phyloP scores from a whole-genome alignment of 1,140 invertebrate genomes.

The Aphaenogaster ashmeadi region DNA sequence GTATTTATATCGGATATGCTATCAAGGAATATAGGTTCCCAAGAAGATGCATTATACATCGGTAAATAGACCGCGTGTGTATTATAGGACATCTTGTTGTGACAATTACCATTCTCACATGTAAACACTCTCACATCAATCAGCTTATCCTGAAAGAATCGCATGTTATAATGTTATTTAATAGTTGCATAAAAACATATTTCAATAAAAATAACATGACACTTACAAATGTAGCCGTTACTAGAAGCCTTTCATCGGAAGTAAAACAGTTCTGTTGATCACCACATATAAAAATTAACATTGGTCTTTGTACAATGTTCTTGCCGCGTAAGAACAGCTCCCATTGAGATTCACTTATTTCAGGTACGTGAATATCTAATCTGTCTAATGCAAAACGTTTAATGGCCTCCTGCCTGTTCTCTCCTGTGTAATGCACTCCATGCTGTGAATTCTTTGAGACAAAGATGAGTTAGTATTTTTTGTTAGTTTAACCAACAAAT shows the following conservation, averaged over 20 bases:
- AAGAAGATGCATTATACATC: slow-evolving; percentile 44
- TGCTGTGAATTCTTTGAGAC: slow-evolving; percentile 78
- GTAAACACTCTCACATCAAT: slow-evolving; percentile 73
- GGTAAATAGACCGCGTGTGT: slow-evolving; percentile 75
- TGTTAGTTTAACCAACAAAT: not conserved
- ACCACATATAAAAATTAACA: slow-evolving; percentile 86
- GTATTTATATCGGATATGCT: slow-evolving; percentile 85
- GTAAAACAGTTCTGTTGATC: slow-evolving; percentile 88
- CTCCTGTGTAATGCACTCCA: slow-evolving; percentile 83
- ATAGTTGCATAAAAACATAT: slow-evolving; percentile 16
- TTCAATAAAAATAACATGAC: slow-evolving; percentile 45
- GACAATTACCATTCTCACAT: slow-evolving; percentile 70
- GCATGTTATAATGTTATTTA: slow-evolving; percentile 20
- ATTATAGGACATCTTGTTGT: slow-evolving; percentile 63
- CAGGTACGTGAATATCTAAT: slow-evolving; percentile 80
- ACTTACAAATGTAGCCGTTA: slow-evolving; percentile 90
- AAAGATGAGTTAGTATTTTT: slow-evolving; percentile 44
- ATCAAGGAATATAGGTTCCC: slow-evolving; percentile 73
- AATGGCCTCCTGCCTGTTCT: slow-evolving; percentile 85
- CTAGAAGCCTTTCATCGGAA: slow-evolving; percentile 87
- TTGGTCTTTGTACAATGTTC: slow-evolving; percentile 76
- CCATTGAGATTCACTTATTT: slow-evolving; percentile 80
- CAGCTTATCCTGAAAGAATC: slow-evolving; percentile 74
- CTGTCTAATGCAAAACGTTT: slow-evolving; percentile 85
- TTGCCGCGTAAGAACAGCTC: slow-evolving; percentile 73